phyloP scores from a whole-genome alignment of 2,797 vertebrate genomes.

The Enteromius unitaeniatus region DNA sequence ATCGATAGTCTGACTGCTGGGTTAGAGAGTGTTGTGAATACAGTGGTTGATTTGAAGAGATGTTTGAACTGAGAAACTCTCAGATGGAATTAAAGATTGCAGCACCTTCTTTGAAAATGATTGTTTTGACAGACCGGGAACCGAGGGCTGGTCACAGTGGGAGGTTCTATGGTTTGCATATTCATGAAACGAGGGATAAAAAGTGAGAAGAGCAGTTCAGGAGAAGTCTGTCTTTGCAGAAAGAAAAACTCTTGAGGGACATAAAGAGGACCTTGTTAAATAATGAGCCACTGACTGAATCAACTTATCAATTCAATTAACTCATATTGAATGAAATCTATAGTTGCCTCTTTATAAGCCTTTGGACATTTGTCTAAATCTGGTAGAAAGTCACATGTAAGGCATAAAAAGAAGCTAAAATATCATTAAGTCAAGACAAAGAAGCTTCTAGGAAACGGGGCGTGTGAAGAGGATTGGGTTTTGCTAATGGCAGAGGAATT shows the following conservation, averaged over 20 bases:
- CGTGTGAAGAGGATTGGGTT: constrained; percentile 12
- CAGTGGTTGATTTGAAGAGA: constrained; percentile 19
- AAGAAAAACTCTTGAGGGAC: constrained; percentile 2
- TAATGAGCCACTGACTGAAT: constrained; percentile 5
- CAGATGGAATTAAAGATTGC: constrained; percentile 15
- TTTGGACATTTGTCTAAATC: not conserved
- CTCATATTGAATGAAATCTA: constrained; percentile 15
- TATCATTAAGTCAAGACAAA: constrained; percentile 19
- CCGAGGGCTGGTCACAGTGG: not conserved
- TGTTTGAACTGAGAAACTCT: constrained; percentile 29
- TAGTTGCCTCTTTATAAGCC: not conserved
- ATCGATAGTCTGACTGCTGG: constrained; percentile 54
- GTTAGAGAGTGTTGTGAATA: constrained; percentile 19
- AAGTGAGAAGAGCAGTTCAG: constrained; percentile 6
- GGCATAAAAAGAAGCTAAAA: constrained; percentile 15
- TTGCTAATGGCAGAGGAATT: constrained; percentile 9
- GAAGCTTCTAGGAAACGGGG: constrained; percentile 12
- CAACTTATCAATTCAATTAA: constrained; percentile 9
- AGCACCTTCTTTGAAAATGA: constrained; percentile 11
- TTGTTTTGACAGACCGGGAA: constrained; percentile 37
- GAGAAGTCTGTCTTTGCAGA: constrained; percentile 10
- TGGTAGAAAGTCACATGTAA: not conserved
- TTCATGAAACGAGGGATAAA: constrained; percentile 8
- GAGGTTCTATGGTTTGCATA: not conserved
- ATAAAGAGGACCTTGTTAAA: not conserved